A percentile compares a stretch with the other conserved stretches of the same genome.
Evolutionary conservation across 1,140 invertebrate genomes (phyloP).

Genomic region (Ylistrum balloti): DNA sequence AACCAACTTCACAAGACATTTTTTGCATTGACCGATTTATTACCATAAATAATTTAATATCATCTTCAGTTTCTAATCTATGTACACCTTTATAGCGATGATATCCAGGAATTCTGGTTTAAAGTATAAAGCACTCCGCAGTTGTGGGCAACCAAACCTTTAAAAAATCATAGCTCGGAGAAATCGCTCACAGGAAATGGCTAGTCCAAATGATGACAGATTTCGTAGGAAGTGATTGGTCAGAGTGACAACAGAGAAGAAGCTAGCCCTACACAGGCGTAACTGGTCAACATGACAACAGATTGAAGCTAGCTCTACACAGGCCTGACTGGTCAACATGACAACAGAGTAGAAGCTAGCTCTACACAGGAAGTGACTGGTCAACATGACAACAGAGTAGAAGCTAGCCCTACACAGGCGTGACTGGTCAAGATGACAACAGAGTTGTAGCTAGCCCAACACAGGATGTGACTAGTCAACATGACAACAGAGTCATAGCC

Average conservation of each 20-base stretch:
- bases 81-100: not conserved
- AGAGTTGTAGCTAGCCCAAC: not conserved
- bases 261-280: too few relatives aligned
- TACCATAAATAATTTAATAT: not conserved
- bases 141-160: not conserved
- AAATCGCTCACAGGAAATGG: too few relatives aligned
- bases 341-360: not conserved
- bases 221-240: not conserved
- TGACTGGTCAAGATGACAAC: not conserved
- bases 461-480: not conserved
- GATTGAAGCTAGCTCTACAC: too few relatives aligned
- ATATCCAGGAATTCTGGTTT: not conserved
- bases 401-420: not conserved
- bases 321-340: not conserved
- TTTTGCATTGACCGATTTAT: slow-evolving; percentile 10
- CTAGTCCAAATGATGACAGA: not conserved
- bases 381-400: not conserved
- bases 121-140: not conserved
- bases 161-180: too few relatives aligned
- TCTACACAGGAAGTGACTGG: not conserved
- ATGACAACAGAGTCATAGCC: too few relatives aligned
- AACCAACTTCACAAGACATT: not conserved
- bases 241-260: too few relatives aligned
- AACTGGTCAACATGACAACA: too few relatives aligned
- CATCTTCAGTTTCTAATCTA: not conserved